Evolutionary conservation across 2,113 vertebrate species (phyloP), one percentile per base, ranked within the genome.

Genomic region (Oryzias javanicus): DNA sequence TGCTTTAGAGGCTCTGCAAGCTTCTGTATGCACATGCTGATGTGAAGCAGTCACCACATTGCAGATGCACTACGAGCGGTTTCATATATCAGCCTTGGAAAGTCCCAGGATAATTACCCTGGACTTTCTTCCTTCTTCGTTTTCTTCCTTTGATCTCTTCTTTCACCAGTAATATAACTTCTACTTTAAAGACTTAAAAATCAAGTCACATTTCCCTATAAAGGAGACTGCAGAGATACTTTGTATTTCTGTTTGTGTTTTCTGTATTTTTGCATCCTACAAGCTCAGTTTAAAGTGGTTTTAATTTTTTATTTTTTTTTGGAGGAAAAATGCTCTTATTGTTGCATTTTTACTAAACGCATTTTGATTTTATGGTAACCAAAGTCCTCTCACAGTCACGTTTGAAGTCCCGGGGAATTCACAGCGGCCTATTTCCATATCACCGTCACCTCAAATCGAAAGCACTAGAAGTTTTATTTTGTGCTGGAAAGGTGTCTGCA

Each of bases 61-160:
- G 53, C 73, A 62, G 64, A 57, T 48, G 60, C 83, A 89, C 84
- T 90, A 89, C 86, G 84, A 88, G 78, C 69, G 72, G 88, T 91
- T 88, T 92, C 86, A 87, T 69, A 85, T 90, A 85, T 88, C 88
- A 85, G 70, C 82, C 67, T 69, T 90, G 82, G 89, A 88, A 89
- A 87, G 83, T 82, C 86, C 86, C 84, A 73, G 88, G 87, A 92
- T 91, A 91, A 89, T 92, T 86, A 76, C 72, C 62, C 80, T 80
- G 80, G 82, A 85, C 82, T 77, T 67, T 76, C 57, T 57, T 60
- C 73, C 48, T 67, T 64, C 46, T 48, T 57, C 42, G 42, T 61
- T 45, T 56, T 51, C 48, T 19, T 40, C 12, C 40, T 16, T 24
- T 17, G 3, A 10, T 47, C 25, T 17, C 18, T 27, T 60, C 7